Conservation (phyloP, 2,113 vertebrate genomes). For the Indicator maculatus region DNA sequence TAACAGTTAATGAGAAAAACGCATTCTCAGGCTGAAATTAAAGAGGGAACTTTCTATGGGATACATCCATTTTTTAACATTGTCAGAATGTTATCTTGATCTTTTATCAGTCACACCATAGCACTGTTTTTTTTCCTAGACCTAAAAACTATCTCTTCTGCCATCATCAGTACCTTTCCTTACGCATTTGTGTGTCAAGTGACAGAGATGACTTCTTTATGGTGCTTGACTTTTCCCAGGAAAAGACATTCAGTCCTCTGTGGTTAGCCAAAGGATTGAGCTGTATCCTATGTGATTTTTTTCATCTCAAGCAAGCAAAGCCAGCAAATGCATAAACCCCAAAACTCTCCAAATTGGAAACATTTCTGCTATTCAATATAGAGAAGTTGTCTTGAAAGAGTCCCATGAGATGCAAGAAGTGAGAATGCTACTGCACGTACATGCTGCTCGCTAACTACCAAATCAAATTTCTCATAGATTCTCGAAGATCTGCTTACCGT, state of each 20-base stretch:
- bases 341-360: not conserved
- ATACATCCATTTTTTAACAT: not conserved
- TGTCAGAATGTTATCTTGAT: not conserved
- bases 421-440: not conserved
- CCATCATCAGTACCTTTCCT: not conserved
- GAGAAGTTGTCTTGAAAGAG: not conserved
- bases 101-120: not conserved
- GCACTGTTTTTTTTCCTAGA: not conserved
- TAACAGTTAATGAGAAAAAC: not conserved
- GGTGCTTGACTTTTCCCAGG: not conserved
- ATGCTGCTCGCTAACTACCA: not conserved
- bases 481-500: not conserved
- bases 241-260: not conserved
- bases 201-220: not conserved
- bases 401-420: not conserved
- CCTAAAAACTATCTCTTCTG: not conserved
- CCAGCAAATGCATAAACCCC: not conserved
- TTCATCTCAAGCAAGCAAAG: not conserved
- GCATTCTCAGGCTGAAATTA: constrained; percentile 24
- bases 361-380: not conserved
- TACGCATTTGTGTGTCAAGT: not conserved
- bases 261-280: not conserved
- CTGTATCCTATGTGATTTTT: not conserved
- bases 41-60: not conserved
- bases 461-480: not conserved